These are phyloP conservation scores for Castor canadensis DNA, from an alignment of 2,113 vertebrate species.

Conservation along the genomic window DNA sequence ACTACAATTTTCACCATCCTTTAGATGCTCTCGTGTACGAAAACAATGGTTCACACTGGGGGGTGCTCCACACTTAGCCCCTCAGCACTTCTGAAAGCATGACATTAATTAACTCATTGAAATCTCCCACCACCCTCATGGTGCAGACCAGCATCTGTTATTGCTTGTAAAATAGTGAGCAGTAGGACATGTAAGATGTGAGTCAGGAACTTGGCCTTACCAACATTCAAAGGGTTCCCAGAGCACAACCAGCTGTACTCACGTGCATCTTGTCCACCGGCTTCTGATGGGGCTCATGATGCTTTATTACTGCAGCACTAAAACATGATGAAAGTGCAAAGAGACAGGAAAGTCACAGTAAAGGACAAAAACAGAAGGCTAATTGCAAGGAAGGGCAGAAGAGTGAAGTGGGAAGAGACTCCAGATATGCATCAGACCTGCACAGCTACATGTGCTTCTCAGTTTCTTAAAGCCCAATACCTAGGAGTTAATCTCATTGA, in stretches of 20 bases:
- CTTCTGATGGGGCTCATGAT: too few relatives aligned
- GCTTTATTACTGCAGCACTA: too few relatives aligned
- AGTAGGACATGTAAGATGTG: too few relatives aligned
- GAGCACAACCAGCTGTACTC: background rate
- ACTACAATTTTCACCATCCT: background rate
- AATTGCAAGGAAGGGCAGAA: background rate
- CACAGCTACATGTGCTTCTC: accelerated
- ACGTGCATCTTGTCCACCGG: too few relatives aligned
- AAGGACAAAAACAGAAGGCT: background rate
- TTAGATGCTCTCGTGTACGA: accelerated
- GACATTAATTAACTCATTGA: background rate
- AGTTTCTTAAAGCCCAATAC: accelerated
- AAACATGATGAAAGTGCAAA: too few relatives aligned
- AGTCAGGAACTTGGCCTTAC: accelerated
- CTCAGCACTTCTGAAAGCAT: background rate
- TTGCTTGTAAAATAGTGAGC: accelerated
- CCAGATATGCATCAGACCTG: too few relatives aligned
- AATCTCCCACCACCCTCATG: accelerated
- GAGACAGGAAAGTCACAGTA: background rate
- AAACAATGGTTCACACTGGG: too few relatives aligned
- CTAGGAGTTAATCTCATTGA: background rate
- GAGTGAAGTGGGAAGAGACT: background rate
- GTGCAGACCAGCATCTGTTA: too few relatives aligned
- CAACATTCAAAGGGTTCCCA: accelerated
- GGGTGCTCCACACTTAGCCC: too few relatives aligned